Evolutionary conservation across 1,140 invertebrate species (phyloP).

Genomic region (Plectrocnemia conspersa): DNA sequence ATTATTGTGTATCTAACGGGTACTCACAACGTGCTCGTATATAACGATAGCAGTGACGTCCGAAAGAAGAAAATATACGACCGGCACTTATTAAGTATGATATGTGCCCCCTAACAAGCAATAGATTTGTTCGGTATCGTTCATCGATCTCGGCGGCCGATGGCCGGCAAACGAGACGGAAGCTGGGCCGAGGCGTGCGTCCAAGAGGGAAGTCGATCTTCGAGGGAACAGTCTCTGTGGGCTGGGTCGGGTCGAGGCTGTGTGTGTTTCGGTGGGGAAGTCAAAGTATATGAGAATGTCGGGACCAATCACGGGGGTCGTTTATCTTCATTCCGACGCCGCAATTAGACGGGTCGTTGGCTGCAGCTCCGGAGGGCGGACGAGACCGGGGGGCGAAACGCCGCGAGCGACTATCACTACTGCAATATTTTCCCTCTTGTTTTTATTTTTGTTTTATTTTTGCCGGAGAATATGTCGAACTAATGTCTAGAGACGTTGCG

Average conservation of each 20-base stretch:
- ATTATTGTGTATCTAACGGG: no score
- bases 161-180: not conserved
- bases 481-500: not conserved
- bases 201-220: constrained; percentile 10
- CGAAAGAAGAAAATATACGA: constrained; percentile 18
- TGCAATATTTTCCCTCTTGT: constrained; percentile 30
- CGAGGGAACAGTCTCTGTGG: constrained; percentile 6
- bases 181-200: not conserved
- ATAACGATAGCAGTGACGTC: no score
- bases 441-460: constrained; percentile 1
- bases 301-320: constrained; percentile 51
- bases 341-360: constrained; percentile 62
- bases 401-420: constrained; percentile 22
- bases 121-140: constrained; percentile 28
- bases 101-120: constrained; percentile 22
- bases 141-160: constrained; percentile 18
- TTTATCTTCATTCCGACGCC: constrained; percentile 58
- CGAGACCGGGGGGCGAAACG: not conserved
- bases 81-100: constrained; percentile 25
- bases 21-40: no score
- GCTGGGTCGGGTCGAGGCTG: constrained; percentile 37
- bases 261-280: constrained; percentile 29
- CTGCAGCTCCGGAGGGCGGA: constrained; percentile 38
- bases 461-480: not conserved
- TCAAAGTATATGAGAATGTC: constrained; percentile 38